Evolutionary conservation across 2,888 invertebrate species (phyloP).

Genomic region (Philonicus albiceps): DNA sequence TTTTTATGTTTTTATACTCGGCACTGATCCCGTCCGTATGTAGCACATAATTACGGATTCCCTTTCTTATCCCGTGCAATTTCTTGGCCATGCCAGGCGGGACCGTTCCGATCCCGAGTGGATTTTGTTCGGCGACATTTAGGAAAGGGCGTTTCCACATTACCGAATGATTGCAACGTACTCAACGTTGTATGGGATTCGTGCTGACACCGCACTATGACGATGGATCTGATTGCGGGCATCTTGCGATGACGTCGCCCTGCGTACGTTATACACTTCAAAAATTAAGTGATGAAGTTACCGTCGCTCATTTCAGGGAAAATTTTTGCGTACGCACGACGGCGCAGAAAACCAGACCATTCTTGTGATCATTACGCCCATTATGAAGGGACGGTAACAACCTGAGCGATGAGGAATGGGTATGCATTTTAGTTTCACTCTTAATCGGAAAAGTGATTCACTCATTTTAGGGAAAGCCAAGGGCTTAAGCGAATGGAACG

Average conservation of each 20-base stretch:
- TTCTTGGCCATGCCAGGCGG: neutral
- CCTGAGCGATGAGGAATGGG: neutral
- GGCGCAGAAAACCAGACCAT: neutral
- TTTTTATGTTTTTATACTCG: neutral
- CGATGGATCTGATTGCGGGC: neutral
- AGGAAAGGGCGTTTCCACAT: constrained; percentile 14
- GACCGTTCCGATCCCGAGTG: neutral
- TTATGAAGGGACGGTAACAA: neutral
- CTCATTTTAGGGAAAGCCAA: neutral
- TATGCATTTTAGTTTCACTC: neutral
- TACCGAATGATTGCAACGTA: neutral
- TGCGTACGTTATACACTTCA: neutral
- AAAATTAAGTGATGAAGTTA: neutral
- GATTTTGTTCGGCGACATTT: neutral
- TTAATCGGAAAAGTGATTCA: neutral
- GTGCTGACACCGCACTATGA: neutral
- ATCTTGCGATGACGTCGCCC: neutral
- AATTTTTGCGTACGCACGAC: neutral
- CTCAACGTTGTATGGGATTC: neutral
- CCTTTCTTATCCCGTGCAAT: constrained; percentile 20
- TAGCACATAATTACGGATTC: constrained; percentile 17
- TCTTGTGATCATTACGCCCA: neutral
- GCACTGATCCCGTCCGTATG: neutral
- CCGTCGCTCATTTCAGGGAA: neutral
- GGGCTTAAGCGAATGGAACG: neutral